Conservation (phyloP, 2,113 vertebrate species). For the Mormyrus lacerda region DNA sequence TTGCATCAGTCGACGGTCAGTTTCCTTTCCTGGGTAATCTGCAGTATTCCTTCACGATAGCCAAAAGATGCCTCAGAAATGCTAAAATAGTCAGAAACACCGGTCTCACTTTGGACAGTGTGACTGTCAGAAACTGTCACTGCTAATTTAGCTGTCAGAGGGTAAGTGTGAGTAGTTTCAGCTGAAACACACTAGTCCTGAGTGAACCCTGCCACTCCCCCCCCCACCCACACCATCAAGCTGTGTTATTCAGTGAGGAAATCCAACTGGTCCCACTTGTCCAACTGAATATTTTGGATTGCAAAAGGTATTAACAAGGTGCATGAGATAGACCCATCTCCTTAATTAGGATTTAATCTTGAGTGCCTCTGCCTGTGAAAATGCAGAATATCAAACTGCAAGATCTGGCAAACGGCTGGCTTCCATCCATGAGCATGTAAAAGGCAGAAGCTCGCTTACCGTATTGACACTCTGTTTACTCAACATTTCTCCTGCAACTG, state of each 20-base stretch:
- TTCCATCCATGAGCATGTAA: background rate
- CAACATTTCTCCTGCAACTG: background rate
- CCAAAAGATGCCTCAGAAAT: background rate
- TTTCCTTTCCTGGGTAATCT: background rate
- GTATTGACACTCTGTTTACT: background rate
- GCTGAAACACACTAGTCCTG: background rate
- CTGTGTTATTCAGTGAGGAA: background rate
- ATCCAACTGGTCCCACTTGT: background rate
- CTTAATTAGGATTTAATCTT: constrained; percentile 10
- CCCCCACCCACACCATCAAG: background rate
- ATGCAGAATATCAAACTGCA: background rate
- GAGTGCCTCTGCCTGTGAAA: background rate
- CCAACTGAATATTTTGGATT: background rate
- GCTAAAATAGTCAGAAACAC: background rate
- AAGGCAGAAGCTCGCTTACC: background rate
- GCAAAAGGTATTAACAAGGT: background rate
- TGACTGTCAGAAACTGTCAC: background rate
- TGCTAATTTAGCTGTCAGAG: background rate
- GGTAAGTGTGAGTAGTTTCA: background rate
- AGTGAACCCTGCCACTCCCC: background rate
- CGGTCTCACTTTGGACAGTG: background rate
- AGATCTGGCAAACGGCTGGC: background rate
- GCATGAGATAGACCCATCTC: background rate
- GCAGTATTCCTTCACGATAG: background rate
- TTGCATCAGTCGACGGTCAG: background rate